These are phyloP conservation scores for Euclidia mi DNA, from an alignment of 2,888 invertebrate species.

Conservation along the genomic window DNA sequence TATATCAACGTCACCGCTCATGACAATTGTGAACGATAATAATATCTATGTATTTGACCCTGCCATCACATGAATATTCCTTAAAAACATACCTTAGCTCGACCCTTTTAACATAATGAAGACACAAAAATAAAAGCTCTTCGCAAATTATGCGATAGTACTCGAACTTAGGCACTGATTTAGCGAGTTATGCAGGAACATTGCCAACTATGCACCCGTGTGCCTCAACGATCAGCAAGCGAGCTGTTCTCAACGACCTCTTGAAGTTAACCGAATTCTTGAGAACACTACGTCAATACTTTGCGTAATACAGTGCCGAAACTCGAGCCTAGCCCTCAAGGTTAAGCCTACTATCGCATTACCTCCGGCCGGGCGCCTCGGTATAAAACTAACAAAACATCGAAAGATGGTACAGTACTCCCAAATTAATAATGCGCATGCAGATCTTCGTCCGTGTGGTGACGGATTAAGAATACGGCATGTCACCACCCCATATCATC, in stretches of 20 bases:
- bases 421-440: too few relatives aligned
- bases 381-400: slow-evolving; percentile 18
- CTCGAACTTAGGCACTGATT: slow-evolving; percentile 6
- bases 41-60: neutral
- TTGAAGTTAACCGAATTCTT: slow-evolving; percentile 44
- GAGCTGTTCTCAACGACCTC: slow-evolving; percentile 41
- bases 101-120: slow-evolving; percentile 16
- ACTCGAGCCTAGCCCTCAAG: slow-evolving; percentile 8
- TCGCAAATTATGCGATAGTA: slow-evolving; percentile 4
- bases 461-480: too few relatives aligned
- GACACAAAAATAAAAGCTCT: slow-evolving; percentile 1
- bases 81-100: slow-evolving; percentile 2
- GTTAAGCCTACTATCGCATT: slow-evolving; percentile 32
- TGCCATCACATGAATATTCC: slow-evolving; percentile 3
- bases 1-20: neutral
- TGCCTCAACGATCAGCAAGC: slow-evolving; percentile 14
- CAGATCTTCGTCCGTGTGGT: too few relatives aligned
- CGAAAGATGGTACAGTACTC: slow-evolving; percentile 2
- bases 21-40: neutral
- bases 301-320: slow-evolving; percentile 8
- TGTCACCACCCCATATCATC: too few relatives aligned
- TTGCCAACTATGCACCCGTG: slow-evolving; percentile 46
- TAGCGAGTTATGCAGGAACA: slow-evolving; percentile 38
- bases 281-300: slow-evolving; percentile 29
- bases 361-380: slow-evolving; percentile 6